phyloP scores from a whole-genome alignment of 2,888 invertebrate genomes.

The Coremacera marginata region DNA sequence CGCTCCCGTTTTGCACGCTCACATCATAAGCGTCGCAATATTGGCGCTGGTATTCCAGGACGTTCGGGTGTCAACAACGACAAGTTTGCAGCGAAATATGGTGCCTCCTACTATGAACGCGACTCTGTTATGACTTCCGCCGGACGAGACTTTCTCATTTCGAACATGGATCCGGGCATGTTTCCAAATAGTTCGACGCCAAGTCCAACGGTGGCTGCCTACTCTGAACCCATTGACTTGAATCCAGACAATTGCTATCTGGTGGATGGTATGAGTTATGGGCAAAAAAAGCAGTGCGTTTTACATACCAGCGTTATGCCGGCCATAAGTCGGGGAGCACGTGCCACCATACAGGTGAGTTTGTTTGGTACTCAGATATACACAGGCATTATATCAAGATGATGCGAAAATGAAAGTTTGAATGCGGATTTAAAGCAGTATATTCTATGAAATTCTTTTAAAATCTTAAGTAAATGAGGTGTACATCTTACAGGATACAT shows the following conservation, averaged over 20 bases:
- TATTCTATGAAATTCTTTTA: too few relatives aligned
- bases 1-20: slow-evolving; percentile 62
- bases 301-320: slow-evolving; percentile 68
- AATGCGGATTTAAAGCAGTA: too few relatives aligned
- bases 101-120: slow-evolving; percentile 55
- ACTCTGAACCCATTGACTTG: slow-evolving; percentile 65
- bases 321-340: slow-evolving; percentile 68
- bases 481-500: too few relatives aligned
- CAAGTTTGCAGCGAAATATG: slow-evolving; percentile 53
- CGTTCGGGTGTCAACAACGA: slow-evolving; percentile 46
- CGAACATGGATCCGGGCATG: slow-evolving; percentile 53
- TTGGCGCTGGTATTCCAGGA: slow-evolving; percentile 52
- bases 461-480: too few relatives aligned
- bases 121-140: slow-evolving; percentile 58
- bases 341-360: slow-evolving; percentile 68
- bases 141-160: slow-evolving; percentile 60
- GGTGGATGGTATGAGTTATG: slow-evolving; percentile 64
- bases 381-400: too few relatives aligned
- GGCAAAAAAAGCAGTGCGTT: slow-evolving; percentile 67
- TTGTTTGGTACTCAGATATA: not conserved
- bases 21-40: slow-evolving; percentile 60
- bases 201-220: slow-evolving; percentile 55
- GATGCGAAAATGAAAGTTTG: too few relatives aligned
- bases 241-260: slow-evolving; percentile 67
- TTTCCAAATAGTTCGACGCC: slow-evolving; percentile 54